Evolutionary conservation across 2,113 vertebrate species (phyloP), one percentile per base, ranked within the genome.

Genomic region (Proterorhinus semilunaris): DNA sequence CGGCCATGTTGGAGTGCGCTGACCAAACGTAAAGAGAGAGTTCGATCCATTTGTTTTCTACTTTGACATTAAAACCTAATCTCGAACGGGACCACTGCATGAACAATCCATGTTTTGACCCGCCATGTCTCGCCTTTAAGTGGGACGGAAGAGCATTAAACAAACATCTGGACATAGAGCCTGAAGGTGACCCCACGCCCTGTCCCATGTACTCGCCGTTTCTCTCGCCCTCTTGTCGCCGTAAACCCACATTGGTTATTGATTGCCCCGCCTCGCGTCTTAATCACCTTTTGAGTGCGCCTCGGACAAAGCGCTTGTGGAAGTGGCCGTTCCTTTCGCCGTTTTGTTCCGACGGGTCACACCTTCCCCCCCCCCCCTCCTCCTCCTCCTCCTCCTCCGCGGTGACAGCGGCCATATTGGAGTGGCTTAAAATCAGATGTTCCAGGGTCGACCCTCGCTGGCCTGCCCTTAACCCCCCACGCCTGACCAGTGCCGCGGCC

Each of bases 401-500:
- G 1, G 54, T 82, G 81, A 76, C 78, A 49, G 74, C 78, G 36
- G 75, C 48, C 83, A 81, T 77, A 80, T 78, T 89, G 79, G 78
- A 79, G 62, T 57, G 16, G 75, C 68, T 68, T 78, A 82, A 36
- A 91, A 88, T 87, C 36, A 43, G 74, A 87, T 92, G 91, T 91
- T 88, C 82, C 83, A 65, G 81, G 72, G 15, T 58, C 85, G 88
- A 91, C 91, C 91, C 80, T 68, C 67, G 72, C 61, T 82, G 83
- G 81, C 90, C 85, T 70, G 89, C 90, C 91, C 91, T 93, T 91
- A 88, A 92, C 88, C 84, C 53, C 75, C 61, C 79, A 69, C 74
- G 81, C 81, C 79, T 83, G 90, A 90, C 85, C 90, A 82, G 83
- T 67, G 87, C 86, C 81, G 79, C 87, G 91, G 90, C 89, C 91